Conservation (phyloP, 2,797 vertebrate genomes). For the Mus spretus region DNA sequence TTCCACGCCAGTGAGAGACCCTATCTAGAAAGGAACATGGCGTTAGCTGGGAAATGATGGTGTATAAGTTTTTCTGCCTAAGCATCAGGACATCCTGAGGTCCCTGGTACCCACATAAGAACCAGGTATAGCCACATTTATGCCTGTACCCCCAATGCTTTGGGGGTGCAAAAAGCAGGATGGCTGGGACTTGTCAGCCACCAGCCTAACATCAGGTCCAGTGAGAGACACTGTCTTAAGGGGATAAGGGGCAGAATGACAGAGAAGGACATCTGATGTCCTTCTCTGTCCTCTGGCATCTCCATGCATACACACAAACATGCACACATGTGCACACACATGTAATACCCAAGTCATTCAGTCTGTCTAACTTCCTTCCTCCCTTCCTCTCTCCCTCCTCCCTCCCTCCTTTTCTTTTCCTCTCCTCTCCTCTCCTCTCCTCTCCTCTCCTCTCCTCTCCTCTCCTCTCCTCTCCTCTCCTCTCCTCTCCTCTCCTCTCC, state of each 20-base stretch:
- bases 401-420: rapidly evolving
- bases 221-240: not conserved
- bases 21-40: not conserved
- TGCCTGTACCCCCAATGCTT: not conserved
- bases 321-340: not conserved
- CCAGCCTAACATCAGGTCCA: not conserved
- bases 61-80: not conserved
- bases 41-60: no score
- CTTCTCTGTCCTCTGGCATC: not conserved
- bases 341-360: not conserved
- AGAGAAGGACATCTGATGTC: not conserved
- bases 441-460: no score
- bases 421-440: no score
- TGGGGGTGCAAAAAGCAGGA: not conserved
- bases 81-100: not conserved
- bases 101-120: not conserved
- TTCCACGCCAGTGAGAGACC: not conserved
- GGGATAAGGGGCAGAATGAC: not conserved
- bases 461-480: no score
- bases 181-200: not conserved
- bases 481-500: no score
- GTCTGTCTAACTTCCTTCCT: not conserved
- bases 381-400: not conserved
- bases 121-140: not conserved
- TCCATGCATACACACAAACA: not conserved